Base-by-base conservation (phyloP, 2,797 vertebrate species). In the Dromococcyx pavoninus region DNA sequence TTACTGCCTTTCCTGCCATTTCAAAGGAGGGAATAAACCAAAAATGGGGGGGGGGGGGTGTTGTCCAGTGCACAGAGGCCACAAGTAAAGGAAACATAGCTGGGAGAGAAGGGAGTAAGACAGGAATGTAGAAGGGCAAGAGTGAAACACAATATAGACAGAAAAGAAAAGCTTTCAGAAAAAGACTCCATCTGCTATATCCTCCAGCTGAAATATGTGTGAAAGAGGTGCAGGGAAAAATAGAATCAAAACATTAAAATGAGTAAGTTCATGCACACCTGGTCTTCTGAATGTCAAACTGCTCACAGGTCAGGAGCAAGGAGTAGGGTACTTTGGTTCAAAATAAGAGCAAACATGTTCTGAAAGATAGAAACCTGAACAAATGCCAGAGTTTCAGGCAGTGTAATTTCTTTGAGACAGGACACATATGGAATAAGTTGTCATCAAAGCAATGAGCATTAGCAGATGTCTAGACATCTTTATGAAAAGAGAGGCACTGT, bases 401-500 rank as follows among this genome's bases (percentile, higher is more conserved):
- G 30, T 51, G 32, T 27, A 92, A 89, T 91, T 95, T 93, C 62
- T 95, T 76, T 78, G 82, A 94, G 66, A 89, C 54, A 86, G 69
- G 35, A 80, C 82, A 88, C 85, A 88, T 91, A 72, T 93, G 69
- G 89, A 95, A 93, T 75, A 89, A 92, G 78, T 92, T 95, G 69
- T 78, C 78, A 92, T 95, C 86, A 95, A 95, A 95, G 87, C 65
- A 88, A 70, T 41, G 50, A 86, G 46, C 51, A 83, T 95, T 93
- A 96, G 19, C 69, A 92, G 84, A 83, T 94, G 86, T 95, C 93
- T 95, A 95, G 93, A 92, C 75, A 84, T 66, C 18, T 78, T 61
- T 82, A 90, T 89, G 91, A 84, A 86, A 88, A 78, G 62, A 88
- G 39, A 88, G 56, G 46, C 44, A 69, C 22, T 93, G 75, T n/a